Base-by-base conservation (phyloP, 2,113 vertebrate genomes). In the Montifringilla adamsi region DNA sequence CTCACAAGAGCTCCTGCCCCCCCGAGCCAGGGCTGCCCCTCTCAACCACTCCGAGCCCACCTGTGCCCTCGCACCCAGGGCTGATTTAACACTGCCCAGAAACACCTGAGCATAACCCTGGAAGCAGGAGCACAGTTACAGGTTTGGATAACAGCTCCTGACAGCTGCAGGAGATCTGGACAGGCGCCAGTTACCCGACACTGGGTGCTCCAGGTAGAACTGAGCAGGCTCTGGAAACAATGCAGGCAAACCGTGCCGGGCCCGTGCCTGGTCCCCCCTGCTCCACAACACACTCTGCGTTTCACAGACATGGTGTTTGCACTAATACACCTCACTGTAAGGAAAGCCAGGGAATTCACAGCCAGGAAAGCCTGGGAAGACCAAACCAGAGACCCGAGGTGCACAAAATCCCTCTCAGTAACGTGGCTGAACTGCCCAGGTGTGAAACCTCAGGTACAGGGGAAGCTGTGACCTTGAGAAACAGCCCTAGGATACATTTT, bases 391-490 rank as follows among this genome's bases (percentile, higher is more conserved):
- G 31, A 39, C 1, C 19, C 0, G 5, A 87, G 23, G 55, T 4
- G 28, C 91, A 62, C 70, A 59, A 1, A 69, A 81, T 73, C 69
- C 63, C n/a, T 18, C 14, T 2, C 49, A 26, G 49, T 7, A 44
- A 11, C 2, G 0, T 2, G 47, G 9, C 58, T 68, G 14, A 70
- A 11, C 67, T 8, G 83, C 39, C 67, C 84, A 6, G 28, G 59
- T 81, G 47, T 16, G 68, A 89, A 80, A 69, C 33, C 91, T 62
- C 91, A 52, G 72, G 76, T 53, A 13, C 6, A 21, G 69, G 80
- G 52, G 63, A 89, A 90, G 84, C 83, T 43, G 49, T 67, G 90
- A 94, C 92, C 95, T 93, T 94, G 90, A 93, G 68, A 46, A 93
- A n/a, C 83, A 53, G 33, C 68, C 26, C 55, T 7, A 77, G 73